Percentiles rank a stretch among this genome's conserved stretches.
Conservation (phyloP, 2,797 vertebrate species). For the Eulemur rubriventer region DNA sequence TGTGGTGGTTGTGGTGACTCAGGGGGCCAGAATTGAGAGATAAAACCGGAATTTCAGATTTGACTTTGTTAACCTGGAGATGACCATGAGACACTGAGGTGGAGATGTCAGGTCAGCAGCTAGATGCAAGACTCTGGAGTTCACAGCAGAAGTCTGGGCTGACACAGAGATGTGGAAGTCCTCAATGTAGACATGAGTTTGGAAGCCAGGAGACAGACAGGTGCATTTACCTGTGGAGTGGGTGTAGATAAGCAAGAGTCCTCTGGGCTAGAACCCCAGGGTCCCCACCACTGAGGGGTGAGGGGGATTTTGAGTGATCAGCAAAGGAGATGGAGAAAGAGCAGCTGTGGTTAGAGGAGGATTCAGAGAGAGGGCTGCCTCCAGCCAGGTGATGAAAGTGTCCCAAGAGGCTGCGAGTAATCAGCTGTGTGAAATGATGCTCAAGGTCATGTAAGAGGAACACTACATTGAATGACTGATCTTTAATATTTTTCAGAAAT, state of each 20-base stretch:
- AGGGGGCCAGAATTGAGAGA: background rate
- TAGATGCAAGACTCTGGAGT: background rate
- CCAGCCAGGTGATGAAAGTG: background rate
- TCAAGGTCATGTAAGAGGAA: background rate
- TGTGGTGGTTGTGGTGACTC: no score
- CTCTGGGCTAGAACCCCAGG: background rate
- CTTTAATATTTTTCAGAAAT: background rate
- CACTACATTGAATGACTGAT: background rate
- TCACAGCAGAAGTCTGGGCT: background rate
- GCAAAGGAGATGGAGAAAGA: background rate
- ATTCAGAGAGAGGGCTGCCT: background rate
- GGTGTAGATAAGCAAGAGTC: background rate
- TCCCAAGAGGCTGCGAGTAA: background rate
- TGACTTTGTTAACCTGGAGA: background rate
- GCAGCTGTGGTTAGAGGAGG: background rate
- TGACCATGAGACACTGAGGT: background rate
- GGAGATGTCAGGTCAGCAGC: background rate
- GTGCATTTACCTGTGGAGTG: background rate
- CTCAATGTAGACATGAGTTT: background rate
- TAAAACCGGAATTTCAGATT: background rate
- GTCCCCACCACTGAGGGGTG: background rate
- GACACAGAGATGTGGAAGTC: background rate
- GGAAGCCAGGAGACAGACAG: background rate
- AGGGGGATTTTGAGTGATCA: background rate
- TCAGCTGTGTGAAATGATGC: no score